These are phyloP conservation scores for Crotalus viridis DNA, from an alignment of 2,113 vertebrate genomes.

Conservation along the genomic window DNA sequence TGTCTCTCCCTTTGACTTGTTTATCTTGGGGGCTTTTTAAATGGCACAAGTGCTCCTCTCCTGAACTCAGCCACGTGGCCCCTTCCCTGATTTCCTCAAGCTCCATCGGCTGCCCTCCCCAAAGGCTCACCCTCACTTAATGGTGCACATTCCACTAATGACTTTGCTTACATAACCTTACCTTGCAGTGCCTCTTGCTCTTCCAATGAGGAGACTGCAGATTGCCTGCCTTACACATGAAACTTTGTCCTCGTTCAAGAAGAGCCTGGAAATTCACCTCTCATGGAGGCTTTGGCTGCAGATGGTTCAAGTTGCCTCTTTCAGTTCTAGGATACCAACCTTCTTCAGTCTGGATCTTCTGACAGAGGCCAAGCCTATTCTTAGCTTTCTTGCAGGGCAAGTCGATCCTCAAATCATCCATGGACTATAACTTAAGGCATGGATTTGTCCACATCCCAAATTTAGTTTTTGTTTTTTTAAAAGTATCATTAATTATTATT, in stretches of 20 bases:
- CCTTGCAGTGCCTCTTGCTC: conserved; percentile 24
- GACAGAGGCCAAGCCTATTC: background rate
- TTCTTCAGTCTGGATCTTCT: background rate
- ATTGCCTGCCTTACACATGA: conserved; percentile 17
- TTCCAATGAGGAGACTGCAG: conserved; percentile 25
- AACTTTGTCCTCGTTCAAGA: background rate
- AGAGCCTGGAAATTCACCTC: background rate
- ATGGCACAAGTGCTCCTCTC: background rate
- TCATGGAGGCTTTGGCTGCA: background rate
- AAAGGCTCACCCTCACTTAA: conserved; percentile 47
- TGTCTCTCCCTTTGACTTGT: background rate
- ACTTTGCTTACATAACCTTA: conserved; percentile 67
- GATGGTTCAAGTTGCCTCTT: background rate
- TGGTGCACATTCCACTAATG: conserved; percentile 60
- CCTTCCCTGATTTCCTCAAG: background rate
- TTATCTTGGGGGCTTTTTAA: background rate
- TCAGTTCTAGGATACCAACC: background rate
- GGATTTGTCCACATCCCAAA: background rate
- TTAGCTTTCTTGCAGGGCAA: background rate
- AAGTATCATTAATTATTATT: background rate
- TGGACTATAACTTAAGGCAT: background rate
- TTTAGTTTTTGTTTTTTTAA: background rate
- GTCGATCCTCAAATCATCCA: background rate
- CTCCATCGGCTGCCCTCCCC: conserved; percentile 6
- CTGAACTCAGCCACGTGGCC: background rate